phyloP scores from a whole-genome alignment of 2,113 vertebrate species.

The Corydoras maculifer region DNA sequence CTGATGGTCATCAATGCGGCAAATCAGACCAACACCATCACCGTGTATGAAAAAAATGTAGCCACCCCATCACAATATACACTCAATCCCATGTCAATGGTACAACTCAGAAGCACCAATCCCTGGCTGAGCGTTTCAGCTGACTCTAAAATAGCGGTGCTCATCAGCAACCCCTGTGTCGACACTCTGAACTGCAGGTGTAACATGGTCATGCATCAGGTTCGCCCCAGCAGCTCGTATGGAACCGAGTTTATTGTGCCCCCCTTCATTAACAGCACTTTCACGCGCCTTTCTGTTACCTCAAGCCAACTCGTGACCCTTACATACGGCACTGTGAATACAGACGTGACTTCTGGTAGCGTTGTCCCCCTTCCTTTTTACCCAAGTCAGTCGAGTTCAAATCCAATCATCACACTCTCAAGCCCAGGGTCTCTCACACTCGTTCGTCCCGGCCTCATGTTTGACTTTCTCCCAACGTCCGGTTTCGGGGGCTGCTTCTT shows the following conservation, averaged over 20 bases:
- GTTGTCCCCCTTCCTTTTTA: background rate
- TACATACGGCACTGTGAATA: fast-evolving
- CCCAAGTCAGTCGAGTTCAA: fast-evolving
- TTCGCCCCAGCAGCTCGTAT: slow-evolving; percentile 9
- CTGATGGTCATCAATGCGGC: slow-evolving; percentile 52
- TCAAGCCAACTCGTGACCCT: fast-evolving
- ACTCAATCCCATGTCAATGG: background rate
- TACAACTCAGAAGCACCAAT: slow-evolving; percentile 12
- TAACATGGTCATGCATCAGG: slow-evolving; percentile 39
- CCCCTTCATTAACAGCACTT: fast-evolving
- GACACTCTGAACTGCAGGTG: slow-evolving; percentile 42
- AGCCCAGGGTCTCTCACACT: slow-evolving; percentile 47
- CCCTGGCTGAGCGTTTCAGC: background rate
- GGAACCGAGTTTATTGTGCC: slow-evolving; percentile 43
- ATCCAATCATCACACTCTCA: background rate
- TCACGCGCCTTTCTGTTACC: slow-evolving; percentile 32
- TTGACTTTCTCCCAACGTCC: slow-evolving; percentile 26
- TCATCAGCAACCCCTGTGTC: slow-evolving; percentile 55
- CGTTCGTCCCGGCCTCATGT: slow-evolving; percentile 39
- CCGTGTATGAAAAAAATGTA: fast-evolving
- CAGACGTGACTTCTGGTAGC: background rate
- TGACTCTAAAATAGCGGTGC: slow-evolving; percentile 14
- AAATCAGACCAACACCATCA: background rate
- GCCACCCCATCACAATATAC: fast-evolving
- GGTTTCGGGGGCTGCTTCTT: slow-evolving; percentile 51